Base-by-base conservation (phyloP, 2,113 vertebrate species). In the Bubo scandiacus region DNA sequence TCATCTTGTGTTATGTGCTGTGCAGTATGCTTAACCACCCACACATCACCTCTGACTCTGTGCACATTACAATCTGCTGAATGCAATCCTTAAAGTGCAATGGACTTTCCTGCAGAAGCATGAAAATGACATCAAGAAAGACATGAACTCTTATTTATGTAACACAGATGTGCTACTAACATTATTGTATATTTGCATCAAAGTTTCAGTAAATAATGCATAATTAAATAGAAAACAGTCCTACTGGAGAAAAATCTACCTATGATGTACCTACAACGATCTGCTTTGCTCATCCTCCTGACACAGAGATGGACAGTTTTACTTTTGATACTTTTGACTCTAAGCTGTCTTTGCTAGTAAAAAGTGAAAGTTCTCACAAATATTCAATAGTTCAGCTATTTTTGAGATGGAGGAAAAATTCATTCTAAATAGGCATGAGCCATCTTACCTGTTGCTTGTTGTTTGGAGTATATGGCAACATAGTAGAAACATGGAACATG, bases 401-500 rank as follows among this genome's bases (percentile, higher is more conserved):
- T 73, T 10, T 38, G 42, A 92, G n/a, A 45, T n/a, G 15, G 17
- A 65, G 36, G 13, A 80, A 57, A 62, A 61, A 30, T 23, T 20
- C 80, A 70, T 75, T 79, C 47, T n/a, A 25, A 77, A 40, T 22
- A 55, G 19, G 42, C 43, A 40, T 10, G 29, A 52, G 43, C 23
- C 23, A 42, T 77, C 90, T 95, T 98, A 99, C 99, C 99, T 99
- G 99, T 77, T 99, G 99, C 93, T 99, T 99, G 98, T 99, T 99
- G 98, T 99, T 99, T 62, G 99, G 99, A 52, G 99, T 99, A 94
- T 99, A 99, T 27, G 99, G 99, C 93, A 99, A 98, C 98, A 99
- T 98, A 62, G 99, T 99, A 20, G 99, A 99, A 83, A 99, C 99
- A 0, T 99, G 99, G 97, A 99, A 99, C 99, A 99, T 99, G 85